These are phyloP conservation scores for Acleris holmiana DNA, from an alignment of 2,888 invertebrate genomes.

Conservation along the genomic window DNA sequence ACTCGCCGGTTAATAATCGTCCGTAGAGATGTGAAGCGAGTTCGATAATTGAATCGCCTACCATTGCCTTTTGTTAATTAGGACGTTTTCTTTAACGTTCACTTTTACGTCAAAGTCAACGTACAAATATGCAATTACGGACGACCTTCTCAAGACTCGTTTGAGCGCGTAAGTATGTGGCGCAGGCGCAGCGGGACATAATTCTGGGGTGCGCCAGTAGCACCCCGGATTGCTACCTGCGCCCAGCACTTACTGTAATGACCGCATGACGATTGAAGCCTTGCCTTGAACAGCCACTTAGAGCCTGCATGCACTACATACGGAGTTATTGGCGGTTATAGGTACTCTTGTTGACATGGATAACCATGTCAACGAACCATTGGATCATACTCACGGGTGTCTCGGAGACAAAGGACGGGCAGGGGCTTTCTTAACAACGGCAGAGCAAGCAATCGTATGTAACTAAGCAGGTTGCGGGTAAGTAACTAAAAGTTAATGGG, in stretches of 20 bases:
- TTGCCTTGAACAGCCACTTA: constrained; percentile 33
- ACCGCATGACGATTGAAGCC: constrained; percentile 43
- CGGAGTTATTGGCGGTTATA: constrained; percentile 39
- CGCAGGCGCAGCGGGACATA: constrained; percentile 75
- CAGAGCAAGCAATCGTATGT: no score
- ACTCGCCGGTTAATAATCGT: no score
- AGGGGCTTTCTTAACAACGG: no score
- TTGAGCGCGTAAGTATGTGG: constrained; percentile 53
- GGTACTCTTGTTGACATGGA: constrained; percentile 52
- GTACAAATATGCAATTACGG: constrained; percentile 3
- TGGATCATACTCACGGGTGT: background rate
- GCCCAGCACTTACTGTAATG: constrained; percentile 54
- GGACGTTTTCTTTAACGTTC: background rate
- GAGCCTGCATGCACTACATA: constrained; percentile 36
- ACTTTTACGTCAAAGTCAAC: constrained; percentile 2
- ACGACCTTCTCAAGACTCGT: constrained; percentile 34
- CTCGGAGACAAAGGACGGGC: no score
- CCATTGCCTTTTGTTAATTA: background rate
- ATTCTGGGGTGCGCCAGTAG: constrained; percentile 44
- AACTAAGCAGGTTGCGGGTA: background rate
- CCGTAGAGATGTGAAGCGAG: no score
- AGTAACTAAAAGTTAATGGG: no score
- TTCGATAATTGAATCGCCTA: no score
- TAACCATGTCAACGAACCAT: constrained; percentile 12
- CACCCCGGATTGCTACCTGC: constrained; percentile 39